Conservation (phyloP, 2,797 vertebrate genomes). For the Alauda arvensis region DNA sequence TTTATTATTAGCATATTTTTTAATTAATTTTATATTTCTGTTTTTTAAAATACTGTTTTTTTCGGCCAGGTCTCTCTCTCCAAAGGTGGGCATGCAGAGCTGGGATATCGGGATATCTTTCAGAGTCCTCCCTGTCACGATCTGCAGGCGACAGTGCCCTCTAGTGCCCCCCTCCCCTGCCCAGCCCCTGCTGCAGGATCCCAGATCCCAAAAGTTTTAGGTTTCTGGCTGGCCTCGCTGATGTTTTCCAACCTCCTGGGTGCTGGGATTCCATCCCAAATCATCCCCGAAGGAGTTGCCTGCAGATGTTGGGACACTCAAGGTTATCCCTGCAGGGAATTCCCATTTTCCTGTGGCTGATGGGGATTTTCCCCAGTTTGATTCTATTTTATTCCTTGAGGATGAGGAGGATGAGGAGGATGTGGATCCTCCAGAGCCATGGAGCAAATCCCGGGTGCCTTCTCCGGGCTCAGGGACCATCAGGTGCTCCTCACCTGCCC, state of each 20-base stretch:
- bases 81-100: background rate
- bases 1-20: background rate
- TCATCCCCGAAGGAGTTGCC: background rate
- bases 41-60: background rate
- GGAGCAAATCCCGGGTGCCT: background rate
- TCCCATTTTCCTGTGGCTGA: background rate
- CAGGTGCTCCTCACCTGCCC: background rate
- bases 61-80: background rate
- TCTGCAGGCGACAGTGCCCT: conserved; percentile 16
- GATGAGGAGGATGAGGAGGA: background rate
- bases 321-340: background rate
- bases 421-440: background rate
- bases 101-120: background rate
- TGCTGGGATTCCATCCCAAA: background rate
- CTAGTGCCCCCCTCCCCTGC: background rate
- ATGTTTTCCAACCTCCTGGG: background rate
- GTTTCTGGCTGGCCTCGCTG: background rate
- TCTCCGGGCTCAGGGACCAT: background rate
- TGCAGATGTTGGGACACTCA: background rate
- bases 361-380: background rate
- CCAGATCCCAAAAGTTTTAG: accelerated
- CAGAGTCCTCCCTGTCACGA: background rate
- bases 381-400: background rate
- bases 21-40: background rate
- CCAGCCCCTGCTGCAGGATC: background rate